Evolutionary conservation across 2,113 vertebrate species (phyloP), one percentile per base, ranked within the genome.

Genomic region (Glaucomys volans): DNA sequence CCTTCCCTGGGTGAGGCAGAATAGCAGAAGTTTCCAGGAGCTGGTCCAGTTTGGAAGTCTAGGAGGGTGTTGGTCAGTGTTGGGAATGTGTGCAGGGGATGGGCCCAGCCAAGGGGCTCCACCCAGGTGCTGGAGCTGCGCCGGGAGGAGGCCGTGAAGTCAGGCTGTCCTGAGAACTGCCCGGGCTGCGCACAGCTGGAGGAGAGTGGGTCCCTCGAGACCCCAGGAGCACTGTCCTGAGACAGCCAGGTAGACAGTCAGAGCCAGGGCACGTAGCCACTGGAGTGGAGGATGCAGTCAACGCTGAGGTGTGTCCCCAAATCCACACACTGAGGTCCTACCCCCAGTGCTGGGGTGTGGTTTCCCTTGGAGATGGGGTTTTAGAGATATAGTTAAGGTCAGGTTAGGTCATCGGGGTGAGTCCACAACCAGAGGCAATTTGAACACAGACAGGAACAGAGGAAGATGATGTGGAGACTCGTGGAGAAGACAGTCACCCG

Each of bases 1-100:
- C 3, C 42, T 59, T 42, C 22, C 2, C 7, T 8, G 86, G 77
- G 12, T 0, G 22, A 72, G 76, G 81, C 28, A 35, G 11, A 16
- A 2, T 8, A 57, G 59, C 57, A 91, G 87, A 83, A 90, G 42
- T 81, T 94, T 94, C 97, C 81, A 14, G 94, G 95, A 72, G 1
- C 24, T 1, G 54, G 24, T 94, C 93, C 96, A 96, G 2, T 52
- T 17, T 81, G 42, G 32, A 91, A 66, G 88, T 42, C 75, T 75
- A 87, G 67, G 32, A 91, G 94, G 95, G 83, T 87, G 92, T 95
- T 28, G 92, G 35, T 69, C 74, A 24, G 40, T 9, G 26, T 89
- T 87, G 83, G 79, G 50, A 71, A 59, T 75, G 42, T 94, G 69
- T 12, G 0, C 76, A 35, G 42, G 32, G 76, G 77, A 67, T 75